Conservation (phyloP, 2,113 vertebrate genomes). For the Thalassarche chlororhynchos region DNA sequence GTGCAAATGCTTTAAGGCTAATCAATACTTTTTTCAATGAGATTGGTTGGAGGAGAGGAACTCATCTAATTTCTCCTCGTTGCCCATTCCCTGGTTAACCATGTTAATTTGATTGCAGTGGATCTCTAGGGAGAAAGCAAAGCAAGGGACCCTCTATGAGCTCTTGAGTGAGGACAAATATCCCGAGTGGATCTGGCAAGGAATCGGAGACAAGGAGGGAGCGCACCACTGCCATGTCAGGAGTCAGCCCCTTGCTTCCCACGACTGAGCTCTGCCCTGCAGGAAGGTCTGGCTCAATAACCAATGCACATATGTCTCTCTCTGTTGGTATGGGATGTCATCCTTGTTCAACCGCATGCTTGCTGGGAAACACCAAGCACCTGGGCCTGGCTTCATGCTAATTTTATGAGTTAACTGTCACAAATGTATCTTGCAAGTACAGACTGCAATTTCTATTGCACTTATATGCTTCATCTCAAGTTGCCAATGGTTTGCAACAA, state of each 20-base stretch:
- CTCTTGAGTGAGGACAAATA: background rate
- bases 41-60: background rate
- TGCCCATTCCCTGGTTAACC: background rate
- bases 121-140: background rate
- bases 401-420: background rate
- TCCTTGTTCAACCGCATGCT: background rate
- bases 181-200: background rate
- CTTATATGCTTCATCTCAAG: fast-evolving
- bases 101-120: background rate
- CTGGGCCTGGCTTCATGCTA: background rate
- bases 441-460: background rate
- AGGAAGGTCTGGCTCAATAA: background rate
- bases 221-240: fast-evolving
- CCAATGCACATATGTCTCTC: background rate
- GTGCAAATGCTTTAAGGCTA: background rate
- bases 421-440: background rate
- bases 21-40: background rate
- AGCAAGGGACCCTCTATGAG: background rate
- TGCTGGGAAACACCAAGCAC: background rate
- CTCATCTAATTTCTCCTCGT: background rate
- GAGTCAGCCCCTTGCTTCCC: background rate
- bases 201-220: background rate
- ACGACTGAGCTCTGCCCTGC: background rate
- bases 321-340: background rate
- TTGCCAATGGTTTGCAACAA: background rate